Evolutionary conservation across 2,888 invertebrate species (phyloP).

Genomic region (Lepidochrysops patricia): DNA sequence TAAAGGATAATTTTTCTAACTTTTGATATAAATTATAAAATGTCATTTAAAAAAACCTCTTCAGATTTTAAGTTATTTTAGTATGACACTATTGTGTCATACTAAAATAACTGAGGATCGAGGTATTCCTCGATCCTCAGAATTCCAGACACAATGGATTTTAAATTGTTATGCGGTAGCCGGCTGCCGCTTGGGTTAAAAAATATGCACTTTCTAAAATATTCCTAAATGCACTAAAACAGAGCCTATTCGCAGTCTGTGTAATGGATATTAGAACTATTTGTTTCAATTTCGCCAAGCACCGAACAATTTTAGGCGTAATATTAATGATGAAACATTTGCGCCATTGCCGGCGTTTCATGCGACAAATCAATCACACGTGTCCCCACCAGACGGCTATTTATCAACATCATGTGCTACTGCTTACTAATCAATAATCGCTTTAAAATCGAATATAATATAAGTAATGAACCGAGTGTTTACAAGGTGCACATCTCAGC

Average conservation of each 20-base stretch:
- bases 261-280: not conserved
- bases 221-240: not conserved
- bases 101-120: too few species aligned
- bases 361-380: conserved; percentile 56
- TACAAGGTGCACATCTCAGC: too few species aligned
- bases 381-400: conserved; percentile 47
- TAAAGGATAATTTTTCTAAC: too few species aligned
- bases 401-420: conserved; percentile 40
- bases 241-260: not conserved
- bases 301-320: conserved; percentile 13
- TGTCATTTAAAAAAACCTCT: too few species aligned
- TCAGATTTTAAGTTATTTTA: too few species aligned
- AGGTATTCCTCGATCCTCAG: too few species aligned
- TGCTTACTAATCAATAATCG: conserved; percentile 19
- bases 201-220: too few species aligned
- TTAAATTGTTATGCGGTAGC: too few species aligned
- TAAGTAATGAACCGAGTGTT: not conserved
- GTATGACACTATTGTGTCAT: too few species aligned
- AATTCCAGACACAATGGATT: too few species aligned
- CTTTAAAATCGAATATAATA: conserved; percentile 23
- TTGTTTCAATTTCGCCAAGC: conserved; percentile 7
- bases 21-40: too few species aligned
- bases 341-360: conserved; percentile 21
- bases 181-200: too few species aligned
- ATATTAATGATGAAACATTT: conserved; percentile 17